Base-by-base conservation (phyloP, 1,140 invertebrate species). In the Pogonomyrmex californicus region DNA sequence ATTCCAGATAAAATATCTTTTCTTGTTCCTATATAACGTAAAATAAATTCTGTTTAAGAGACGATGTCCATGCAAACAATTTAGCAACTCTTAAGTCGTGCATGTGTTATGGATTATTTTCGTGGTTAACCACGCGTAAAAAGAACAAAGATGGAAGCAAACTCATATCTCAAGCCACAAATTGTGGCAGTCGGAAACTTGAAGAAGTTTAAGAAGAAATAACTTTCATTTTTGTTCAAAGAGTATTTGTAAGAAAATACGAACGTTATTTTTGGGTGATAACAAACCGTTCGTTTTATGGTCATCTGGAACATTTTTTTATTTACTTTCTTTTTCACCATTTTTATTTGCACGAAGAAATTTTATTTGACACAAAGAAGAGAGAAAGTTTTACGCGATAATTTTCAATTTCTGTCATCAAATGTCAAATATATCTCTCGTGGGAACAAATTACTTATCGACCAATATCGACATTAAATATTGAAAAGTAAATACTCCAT, bases 361-460 rank as follows among this genome's bases (percentile, higher is more conserved):
- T 54, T 54, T 12, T 49, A 9, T 12, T 0, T 10, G 36, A 14
- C 0, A 49, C 5, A 38, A 17, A 63, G 14, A 63, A 23, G 9
- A 7, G 4, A 23, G 44, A 4, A 36, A 58, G 10, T 58, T 36
- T 70, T n/a, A 2, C 47, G 14, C 33, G 41, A 44, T 54, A 4
- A 66, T 4, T 4, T 30, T 38, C 10, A 44, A 2, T 54, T 79
- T 66, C 12, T 68, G 23, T 12, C 47, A 7, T 33, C 23, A 14
- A 49, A 49, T 23, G 4, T 5, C n/a, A 4, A 54, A 78, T 77
- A 41, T n/a, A n/a, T n/a, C n/a, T 56, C 78, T 36, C 65, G 60
- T 81, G 68, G 78, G 54, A 88, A 81, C 33, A 88, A 63, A 17
- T 12, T 68, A 58, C 65, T 54, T 30, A 38, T 62, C 6, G 33